These are phyloP conservation scores for Willisornis vidua DNA, from an alignment of 2,113 vertebrate genomes.

Conservation along the genomic window DNA sequence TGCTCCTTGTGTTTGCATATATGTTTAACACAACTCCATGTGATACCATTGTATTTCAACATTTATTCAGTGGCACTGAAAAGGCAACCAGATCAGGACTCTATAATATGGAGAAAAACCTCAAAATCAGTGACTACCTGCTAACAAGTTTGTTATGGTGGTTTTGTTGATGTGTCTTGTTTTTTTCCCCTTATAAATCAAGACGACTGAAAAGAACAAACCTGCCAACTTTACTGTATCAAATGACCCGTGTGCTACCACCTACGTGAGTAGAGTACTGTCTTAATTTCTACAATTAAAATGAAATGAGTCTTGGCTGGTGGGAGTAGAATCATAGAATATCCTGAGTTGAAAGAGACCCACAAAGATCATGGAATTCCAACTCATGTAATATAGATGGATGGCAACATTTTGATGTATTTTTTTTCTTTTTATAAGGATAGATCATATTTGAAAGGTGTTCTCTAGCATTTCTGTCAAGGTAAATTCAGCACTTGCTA, in stretches of 20 bases:
- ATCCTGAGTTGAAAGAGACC: not conserved
- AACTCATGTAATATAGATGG: not conserved
- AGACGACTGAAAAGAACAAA: not conserved
- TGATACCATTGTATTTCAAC: not conserved
- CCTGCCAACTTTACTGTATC: not conserved
- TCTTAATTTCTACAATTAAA: not conserved
- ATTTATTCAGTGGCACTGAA: not conserved
- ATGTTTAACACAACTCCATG: not conserved
- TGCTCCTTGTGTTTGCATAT: not conserved
- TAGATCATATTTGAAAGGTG: not conserved
- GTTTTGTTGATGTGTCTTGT: not conserved
- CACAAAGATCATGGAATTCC: not conserved
- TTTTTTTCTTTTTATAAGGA: not conserved
- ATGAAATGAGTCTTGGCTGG: not conserved
- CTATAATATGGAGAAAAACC: not conserved
- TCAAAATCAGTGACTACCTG: not conserved
- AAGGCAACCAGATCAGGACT: not conserved
- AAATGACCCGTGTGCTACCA: not conserved
- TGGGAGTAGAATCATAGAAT: not conserved
- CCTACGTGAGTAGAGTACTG: conserved; percentile 11
- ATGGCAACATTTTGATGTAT: not conserved
- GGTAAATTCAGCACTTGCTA: not conserved
- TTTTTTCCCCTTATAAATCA: not conserved
- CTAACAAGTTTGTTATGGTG: not conserved
- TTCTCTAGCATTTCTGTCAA: not conserved